Base-by-base conservation (phyloP, 2,888 invertebrate species). In the Drosophila cracens region DNA sequence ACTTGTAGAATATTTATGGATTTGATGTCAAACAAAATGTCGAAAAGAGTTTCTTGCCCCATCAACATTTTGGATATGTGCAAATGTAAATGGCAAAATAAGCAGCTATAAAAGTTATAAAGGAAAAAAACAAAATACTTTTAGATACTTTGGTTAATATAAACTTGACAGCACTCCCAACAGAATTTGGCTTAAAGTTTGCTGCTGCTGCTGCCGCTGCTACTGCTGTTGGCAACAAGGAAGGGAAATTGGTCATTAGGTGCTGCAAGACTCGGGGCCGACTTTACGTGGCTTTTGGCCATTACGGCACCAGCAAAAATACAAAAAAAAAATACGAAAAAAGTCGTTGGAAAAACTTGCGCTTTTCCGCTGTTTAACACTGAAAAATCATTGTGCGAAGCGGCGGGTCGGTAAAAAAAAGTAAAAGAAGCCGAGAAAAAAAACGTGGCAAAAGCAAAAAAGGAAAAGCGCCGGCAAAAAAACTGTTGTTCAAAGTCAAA, bases 161-260 rank as follows among this genome's bases (percentile, higher is more conserved):
- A 16, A 48, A 48, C 69, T 34, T 63, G 74, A 79, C 63, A 78
- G 51, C 59, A 52, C 29, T 63, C 61, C 68, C 58, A 8, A 13
- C 25, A 48, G 67, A 66, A 43, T 70, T 66, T 51, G 38, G 52
- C 61, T 76, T 68, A 51, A 70, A 81, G 71, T 71, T 73, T 68
- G 33, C 31, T 56, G n/a, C 18, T 49, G 25, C 69, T 48, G 21
- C 59, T 60, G n/a, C n/a, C n/a, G 13, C 33, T 53, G 29, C 4
- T 31, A 4, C 51, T 18, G 53, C 54, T 36, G 18, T 38, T 46
- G 46, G 46, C 16, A 46, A 46, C 46, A 46, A 25, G 46, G 46
- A 51, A 57, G 75, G 89, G 83, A 89, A 91, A 91, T 89, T 91
- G 83, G 84, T 89, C 90, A 91, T 91, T 90, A 91, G 82, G 78